Percentiles rank a stretch among this genome's conserved stretches.
Conservation (phyloP, 2,888 invertebrate species). For the Parnassius glacialis region DNA sequence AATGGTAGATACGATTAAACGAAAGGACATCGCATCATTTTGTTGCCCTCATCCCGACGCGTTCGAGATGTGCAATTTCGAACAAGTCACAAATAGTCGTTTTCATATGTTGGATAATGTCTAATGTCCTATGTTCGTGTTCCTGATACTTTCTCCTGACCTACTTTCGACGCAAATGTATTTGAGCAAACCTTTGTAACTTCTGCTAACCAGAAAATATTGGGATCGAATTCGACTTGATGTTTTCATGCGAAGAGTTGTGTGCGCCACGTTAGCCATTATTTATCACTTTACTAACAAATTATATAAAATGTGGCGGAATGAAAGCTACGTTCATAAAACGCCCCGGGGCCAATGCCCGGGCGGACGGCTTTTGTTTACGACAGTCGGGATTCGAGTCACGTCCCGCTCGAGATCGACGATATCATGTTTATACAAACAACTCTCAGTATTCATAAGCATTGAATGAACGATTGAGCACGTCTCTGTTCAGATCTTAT, state of each 20-base stretch:
- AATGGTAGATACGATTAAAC: too few relatives aligned
- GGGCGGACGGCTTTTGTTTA: slow-evolving; percentile 21
- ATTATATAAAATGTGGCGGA: slow-evolving; percentile 4
- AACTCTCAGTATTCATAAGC: slow-evolving; percentile 11
- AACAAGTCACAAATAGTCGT: too few relatives aligned
- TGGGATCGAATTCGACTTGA: background rate
- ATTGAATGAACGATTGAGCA: slow-evolving; percentile 15
- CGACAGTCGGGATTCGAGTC: slow-evolving; percentile 22
- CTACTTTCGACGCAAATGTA: too few relatives aligned
- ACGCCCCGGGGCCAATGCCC: slow-evolving; percentile 18
- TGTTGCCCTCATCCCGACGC: too few relatives aligned
- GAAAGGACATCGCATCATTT: too few relatives aligned
- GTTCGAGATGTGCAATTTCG: too few relatives aligned
- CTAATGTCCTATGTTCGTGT: too few relatives aligned
- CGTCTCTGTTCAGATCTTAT: slow-evolving; percentile 3
- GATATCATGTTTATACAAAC: slow-evolving; percentile 26
- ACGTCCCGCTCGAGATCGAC: slow-evolving; percentile 27
- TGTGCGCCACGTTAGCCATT: background rate
- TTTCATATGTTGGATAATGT: too few relatives aligned
- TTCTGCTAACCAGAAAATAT: background rate
- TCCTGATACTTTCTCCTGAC: too few relatives aligned
- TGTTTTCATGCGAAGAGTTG: too few relatives aligned
- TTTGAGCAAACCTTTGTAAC: background rate
- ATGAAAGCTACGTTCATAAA: background rate
- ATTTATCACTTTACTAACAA: slow-evolving; percentile 7